Conservation (phyloP, 2,888 invertebrate genomes). For the Ormyrus nitidulus region DNA sequence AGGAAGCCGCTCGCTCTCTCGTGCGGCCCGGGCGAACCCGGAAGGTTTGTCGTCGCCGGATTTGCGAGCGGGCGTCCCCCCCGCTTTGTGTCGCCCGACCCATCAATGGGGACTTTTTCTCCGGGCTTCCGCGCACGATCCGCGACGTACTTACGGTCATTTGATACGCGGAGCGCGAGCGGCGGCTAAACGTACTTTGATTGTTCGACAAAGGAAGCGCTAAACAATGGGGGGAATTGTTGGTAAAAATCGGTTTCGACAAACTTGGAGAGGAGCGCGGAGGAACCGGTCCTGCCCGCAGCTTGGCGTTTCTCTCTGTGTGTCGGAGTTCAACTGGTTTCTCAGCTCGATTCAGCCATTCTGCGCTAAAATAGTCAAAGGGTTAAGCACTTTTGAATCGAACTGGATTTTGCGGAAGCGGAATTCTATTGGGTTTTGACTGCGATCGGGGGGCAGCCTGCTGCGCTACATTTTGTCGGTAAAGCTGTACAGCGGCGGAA, state of each 20-base stretch:
- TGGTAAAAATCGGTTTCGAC: constrained; percentile 37
- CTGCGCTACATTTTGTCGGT: too few relatives aligned
- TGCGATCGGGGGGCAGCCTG: background rate
- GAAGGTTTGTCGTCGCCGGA: constrained; percentile 10
- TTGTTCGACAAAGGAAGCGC: constrained; percentile 38
- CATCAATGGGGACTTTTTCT: constrained; percentile 46
- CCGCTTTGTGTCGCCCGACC: constrained; percentile 24
- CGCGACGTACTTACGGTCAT: constrained; percentile 25
- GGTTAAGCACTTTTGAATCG: too few relatives aligned
- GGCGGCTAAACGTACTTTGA: constrained; percentile 19
- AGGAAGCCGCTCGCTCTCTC: constrained; percentile 16
- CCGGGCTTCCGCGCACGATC: constrained; percentile 28
- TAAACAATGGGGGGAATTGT: constrained; percentile 25
- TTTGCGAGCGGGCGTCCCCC: constrained; percentile 9
- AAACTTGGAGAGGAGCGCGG: background rate
- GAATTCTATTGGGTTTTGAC: background rate
- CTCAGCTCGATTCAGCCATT: background rate
- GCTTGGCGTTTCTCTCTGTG: constrained; percentile 1
- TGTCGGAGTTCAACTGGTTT: background rate
- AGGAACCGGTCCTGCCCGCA: constrained; percentile 20
- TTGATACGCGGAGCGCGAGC: constrained; percentile 6
- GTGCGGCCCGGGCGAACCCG: constrained; percentile 46
- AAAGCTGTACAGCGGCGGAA: too few relatives aligned
- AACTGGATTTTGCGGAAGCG: too few relatives aligned
- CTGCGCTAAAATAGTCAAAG: too few relatives aligned